Evolutionary conservation across 2,113 vertebrate genomes (phyloP), one percentile per base, ranked within the genome.

Genomic region (Panurus biarmicus): DNA sequence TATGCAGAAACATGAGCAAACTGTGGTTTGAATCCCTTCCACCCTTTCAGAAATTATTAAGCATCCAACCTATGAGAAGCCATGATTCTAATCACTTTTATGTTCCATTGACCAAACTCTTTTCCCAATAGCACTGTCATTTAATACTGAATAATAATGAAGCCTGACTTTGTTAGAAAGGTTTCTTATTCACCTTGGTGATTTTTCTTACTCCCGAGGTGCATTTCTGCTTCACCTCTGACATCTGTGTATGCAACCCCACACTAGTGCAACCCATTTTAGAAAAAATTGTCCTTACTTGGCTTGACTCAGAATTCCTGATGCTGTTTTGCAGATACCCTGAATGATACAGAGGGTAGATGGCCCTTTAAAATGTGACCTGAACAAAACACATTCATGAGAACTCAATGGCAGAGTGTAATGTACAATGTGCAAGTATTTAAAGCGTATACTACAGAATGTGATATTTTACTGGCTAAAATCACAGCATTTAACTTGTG

Each of bases 381-480:
- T 57, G 64, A 76, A 44, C 53, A 85, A 94, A 96, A 84, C 42
- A 23, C 33, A 51, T 82, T 75, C 77, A 72, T 73, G 50, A 72
- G 48, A 71, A 50, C 58, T 61, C 36, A 21, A 26, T 53, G 50
- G 53, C 57, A 47, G 29, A 74, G 29, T 44, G 17, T 54, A 78
- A 84, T 21, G 33, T 64, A 74, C 58, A 79, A 47, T 84, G 36
- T 64, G 23, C 65, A 87, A 79, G 72, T 79, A 93, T 92, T 89
- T 91, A 79, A 85, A 88, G 38, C 38, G 12, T 57, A 60, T 62
- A 13, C 19, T 50, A 62, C 42, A 94, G 58, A 93, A 96, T 25
- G 65, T 91, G 93, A 89, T 31, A 78, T 91, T 96, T 95, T 90
- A 86, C 60, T 95, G 85, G 69, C 45, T 86, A 73, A 84, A 93